These are phyloP conservation scores for Ommatoiulus sabulosus DNA, from an alignment of 2,888 invertebrate species.

Conservation along the genomic window DNA sequence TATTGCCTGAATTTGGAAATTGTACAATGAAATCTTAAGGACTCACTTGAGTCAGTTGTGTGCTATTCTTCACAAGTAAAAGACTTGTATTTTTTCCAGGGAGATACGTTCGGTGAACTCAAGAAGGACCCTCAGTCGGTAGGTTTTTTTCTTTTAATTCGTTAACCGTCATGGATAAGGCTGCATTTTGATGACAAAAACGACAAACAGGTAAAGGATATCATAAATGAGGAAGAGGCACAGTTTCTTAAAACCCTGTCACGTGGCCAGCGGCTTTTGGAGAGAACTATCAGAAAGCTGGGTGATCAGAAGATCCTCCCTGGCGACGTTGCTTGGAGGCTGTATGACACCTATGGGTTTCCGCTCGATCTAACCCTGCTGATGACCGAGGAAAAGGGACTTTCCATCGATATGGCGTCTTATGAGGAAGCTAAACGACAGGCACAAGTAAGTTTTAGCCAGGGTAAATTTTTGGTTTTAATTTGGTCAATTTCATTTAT, in stretches of 20 bases:
- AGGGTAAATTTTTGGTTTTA: background rate
- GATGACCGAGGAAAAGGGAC: slow-evolving; percentile 96
- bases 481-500: slow-evolving; percentile 52
- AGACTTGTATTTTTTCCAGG: slow-evolving; percentile 65
- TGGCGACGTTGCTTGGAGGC: slow-evolving; percentile 95
- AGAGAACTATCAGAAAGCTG: slow-evolving; percentile 89
- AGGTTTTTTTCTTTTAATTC: slow-evolving; percentile 11
- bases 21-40: too few relatives aligned
- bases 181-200: background rate
- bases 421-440: slow-evolving; percentile 93
- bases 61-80: too few relatives aligned
- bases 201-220: slow-evolving; percentile 75
- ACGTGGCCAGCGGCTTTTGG: slow-evolving; percentile 88
- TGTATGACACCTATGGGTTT: slow-evolving; percentile 99
- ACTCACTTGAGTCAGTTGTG: background rate
- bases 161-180: background rate
- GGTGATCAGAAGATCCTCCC: slow-evolving; percentile 78
- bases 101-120: slow-evolving; percentile 76
- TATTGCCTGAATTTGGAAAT: too few relatives aligned
- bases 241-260: slow-evolving; percentile 97
- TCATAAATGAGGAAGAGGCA: slow-evolving; percentile 96
- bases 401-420: slow-evolving; percentile 86
- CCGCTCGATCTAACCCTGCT: slow-evolving; percentile 96
- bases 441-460: slow-evolving; percentile 74
- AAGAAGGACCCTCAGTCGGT: slow-evolving; percentile 90